These are phyloP conservation scores for Acronicta alni DNA, from an alignment of 2,888 invertebrate species.

Conservation along the genomic window DNA sequence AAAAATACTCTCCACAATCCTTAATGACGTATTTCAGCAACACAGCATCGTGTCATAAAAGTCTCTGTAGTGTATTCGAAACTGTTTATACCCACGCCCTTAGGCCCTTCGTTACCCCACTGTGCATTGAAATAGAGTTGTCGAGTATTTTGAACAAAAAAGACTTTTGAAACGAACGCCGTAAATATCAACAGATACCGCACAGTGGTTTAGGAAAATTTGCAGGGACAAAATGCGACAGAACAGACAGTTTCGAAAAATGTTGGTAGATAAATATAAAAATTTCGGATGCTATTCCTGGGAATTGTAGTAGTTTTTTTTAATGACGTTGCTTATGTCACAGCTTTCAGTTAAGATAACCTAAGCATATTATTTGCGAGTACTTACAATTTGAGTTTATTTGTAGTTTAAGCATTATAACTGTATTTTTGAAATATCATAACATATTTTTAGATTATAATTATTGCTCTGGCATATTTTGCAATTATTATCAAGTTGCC, in stretches of 20 bases:
- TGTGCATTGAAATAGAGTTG: constrained; percentile 71
- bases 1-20: constrained; percentile 41
- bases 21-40: constrained; percentile 54
- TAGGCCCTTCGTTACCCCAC: constrained; percentile 66
- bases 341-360: constrained; percentile 25
- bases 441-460: too few species aligned
- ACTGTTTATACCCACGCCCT: constrained; percentile 62
- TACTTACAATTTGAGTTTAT: background rate
- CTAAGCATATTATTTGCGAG: background rate
- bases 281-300: constrained; percentile 35
- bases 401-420: background rate
- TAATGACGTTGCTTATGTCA: constrained; percentile 33
- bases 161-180: constrained; percentile 52
- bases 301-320: constrained; percentile 33
- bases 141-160: constrained; percentile 54
- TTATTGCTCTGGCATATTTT: background rate
- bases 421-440: too few species aligned
- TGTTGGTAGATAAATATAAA: constrained; percentile 45
- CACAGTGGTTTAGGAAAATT: constrained; percentile 53
- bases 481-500: background rate
- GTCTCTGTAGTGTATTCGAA: constrained; percentile 43
- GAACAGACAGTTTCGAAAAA: constrained; percentile 42
- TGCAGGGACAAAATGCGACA: constrained; percentile 47
- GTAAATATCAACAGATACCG: constrained; percentile 53
- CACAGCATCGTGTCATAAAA: constrained; percentile 19